Evolutionary conservation across 1,140 invertebrate species (phyloP).

Genomic region (Apis florea): DNA sequence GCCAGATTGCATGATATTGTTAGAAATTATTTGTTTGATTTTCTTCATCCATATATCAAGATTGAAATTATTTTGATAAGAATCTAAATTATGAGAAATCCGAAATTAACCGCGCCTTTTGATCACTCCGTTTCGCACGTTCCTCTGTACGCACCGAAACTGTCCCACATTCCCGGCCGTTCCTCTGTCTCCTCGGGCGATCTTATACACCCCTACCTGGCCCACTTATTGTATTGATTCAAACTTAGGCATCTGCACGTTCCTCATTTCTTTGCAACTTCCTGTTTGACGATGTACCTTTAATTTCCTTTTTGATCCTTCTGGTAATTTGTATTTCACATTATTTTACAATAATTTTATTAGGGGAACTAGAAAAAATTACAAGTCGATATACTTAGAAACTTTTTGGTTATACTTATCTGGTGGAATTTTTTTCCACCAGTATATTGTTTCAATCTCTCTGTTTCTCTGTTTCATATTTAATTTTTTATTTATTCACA

Average conservation of each 20-base stretch:
- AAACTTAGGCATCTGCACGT: constrained; percentile 69
- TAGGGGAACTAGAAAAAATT: constrained; percentile 14
- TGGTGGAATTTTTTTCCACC: not conserved
- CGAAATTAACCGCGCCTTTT: constrained; percentile 72
- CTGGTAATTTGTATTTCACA: constrained; percentile 11
- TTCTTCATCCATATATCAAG: not conserved
- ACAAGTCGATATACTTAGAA: not conserved
- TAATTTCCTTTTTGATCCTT: constrained; percentile 22
- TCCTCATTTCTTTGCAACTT: constrained; percentile 54
- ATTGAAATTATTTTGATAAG: not conserved
- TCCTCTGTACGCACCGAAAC: constrained; percentile 61
- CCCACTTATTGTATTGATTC: constrained; percentile 79
- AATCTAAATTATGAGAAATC: constrained; percentile 39
- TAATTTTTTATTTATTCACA: not conserved
- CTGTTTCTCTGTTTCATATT: not conserved
- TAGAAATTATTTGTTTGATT: not conserved
- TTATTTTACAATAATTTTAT: constrained; percentile 3
- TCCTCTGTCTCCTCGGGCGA: constrained; percentile 67
- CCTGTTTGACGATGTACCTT: constrained; percentile 33
- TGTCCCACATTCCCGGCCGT: constrained; percentile 61
- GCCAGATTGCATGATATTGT: not conserved
- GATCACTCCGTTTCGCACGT: constrained; percentile 64
- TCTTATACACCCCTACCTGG: constrained; percentile 74
- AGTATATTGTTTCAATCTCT: not conserved
- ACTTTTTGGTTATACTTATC: not conserved